Evolutionary conservation across 2,888 invertebrate species (phyloP), one percentile per base, ranked within the genome.

Genomic region (Agrotis puta): DNA sequence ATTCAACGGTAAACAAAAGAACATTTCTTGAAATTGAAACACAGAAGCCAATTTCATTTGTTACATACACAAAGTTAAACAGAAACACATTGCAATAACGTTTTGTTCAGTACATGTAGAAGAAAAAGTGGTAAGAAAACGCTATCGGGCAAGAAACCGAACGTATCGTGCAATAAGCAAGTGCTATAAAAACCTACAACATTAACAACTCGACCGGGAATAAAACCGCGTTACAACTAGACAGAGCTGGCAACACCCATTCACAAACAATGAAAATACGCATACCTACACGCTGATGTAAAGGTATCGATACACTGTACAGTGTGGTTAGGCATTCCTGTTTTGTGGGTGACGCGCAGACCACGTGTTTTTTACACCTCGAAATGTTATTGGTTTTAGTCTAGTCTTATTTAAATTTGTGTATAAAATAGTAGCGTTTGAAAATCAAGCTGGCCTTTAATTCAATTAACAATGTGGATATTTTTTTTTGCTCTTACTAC

Each of bases 151-250:
- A 81, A 83, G 77, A 73, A 85, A 81, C 74, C 75, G 71, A 79
- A 84, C 78, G 72, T 82, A 84, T 80, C 74, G 74, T 74, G 85
- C 85, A 88, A 86, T 87, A 87, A 87, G 78, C 80, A 71, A 79
- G 81, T 76, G 71, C 77, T 79, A 81, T 87, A 88, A 89, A 89
- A 90, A 87, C 85, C 85, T 81, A 79, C 70, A 83, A 85, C 88
- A 88, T 91, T 89, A 89, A 90, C 88, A 87, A 88, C 87, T 87
- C 81, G 84, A 85, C 82, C 67, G 71, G 74, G 80, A 79, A 86
- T 87, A 88, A 86, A 87, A 88, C 88, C 79, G 27, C 86, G 79
- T 83, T 81, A 85, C 81, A 79, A 84, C 83, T 83, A 86, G 85
- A 84, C 82, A 85, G 81, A 80, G 80, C 79, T 83, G 77, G 81